Evolutionary conservation across 1,140 invertebrate species (phyloP).

Genomic region (Anagrus nilaparvatae): DNA sequence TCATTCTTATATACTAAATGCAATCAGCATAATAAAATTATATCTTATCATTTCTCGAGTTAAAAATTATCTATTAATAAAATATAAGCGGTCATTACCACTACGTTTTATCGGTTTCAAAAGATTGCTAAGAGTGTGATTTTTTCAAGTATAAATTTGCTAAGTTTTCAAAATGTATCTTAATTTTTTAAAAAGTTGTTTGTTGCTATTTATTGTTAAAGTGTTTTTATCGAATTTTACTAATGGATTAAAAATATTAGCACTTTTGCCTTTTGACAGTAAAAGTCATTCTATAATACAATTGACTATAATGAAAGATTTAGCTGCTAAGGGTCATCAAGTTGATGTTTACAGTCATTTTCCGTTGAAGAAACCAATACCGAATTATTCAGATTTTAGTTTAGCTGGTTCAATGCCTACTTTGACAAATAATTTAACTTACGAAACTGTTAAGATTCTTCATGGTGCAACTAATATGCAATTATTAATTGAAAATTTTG

Average conservation of each 20-base stretch:
- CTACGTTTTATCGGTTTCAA: too few relatives aligned
- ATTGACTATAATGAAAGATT: slow-evolving; percentile 37
- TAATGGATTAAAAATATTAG: slow-evolving; percentile 34
- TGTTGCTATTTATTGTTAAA: too few relatives aligned
- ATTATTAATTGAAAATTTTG: background rate
- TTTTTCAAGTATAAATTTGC: too few relatives aligned
- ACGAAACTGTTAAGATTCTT: slow-evolving; percentile 5
- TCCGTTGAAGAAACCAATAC: slow-evolving; percentile 19
- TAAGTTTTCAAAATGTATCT: too few relatives aligned
- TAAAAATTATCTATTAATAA: too few relatives aligned
- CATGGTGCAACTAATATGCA: background rate
- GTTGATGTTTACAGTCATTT: slow-evolving; percentile 32
- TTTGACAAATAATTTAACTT: slow-evolving; percentile 17
- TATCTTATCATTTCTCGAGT: too few relatives aligned
- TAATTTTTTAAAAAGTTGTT: too few relatives aligned
- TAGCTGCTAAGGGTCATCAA: slow-evolving; percentile 41
- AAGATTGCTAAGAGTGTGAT: too few relatives aligned
- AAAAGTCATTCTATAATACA: slow-evolving; percentile 48
- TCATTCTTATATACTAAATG: too few relatives aligned
- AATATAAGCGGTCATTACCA: too few relatives aligned
- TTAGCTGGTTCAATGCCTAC: slow-evolving; percentile 13
- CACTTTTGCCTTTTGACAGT: slow-evolving; percentile 39
- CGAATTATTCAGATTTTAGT: slow-evolving; percentile 36
- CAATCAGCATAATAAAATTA: too few relatives aligned
- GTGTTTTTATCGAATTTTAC: too few relatives aligned